Percentiles rank a stretch among this genome's conserved stretches.
phyloP scores from a whole-genome alignment of 2,113 vertebrate genomes.

The Rhegmatorhina hoffmannsi region DNA sequence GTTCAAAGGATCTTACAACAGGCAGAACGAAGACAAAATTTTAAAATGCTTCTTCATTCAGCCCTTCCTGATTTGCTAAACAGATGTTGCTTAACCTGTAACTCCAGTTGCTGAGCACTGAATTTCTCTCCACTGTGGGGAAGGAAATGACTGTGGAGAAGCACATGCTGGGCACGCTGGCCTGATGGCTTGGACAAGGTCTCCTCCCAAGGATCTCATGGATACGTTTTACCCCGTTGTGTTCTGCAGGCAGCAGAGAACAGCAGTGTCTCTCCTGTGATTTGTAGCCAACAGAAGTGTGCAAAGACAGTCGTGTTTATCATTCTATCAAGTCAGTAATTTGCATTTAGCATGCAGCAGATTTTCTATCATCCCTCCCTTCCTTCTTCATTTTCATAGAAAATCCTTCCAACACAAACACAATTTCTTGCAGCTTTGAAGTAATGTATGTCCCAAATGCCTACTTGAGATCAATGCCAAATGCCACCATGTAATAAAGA shows the following conservation, averaged over 20 bases:
- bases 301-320: neutral
- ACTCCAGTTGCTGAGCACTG: neutral
- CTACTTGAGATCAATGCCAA: neutral
- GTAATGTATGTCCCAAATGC: neutral
- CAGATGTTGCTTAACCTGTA: neutral
- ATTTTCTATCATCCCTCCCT: neutral
- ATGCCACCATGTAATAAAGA: neutral
- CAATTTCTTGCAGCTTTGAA: neutral
- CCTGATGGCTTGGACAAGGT: neutral
- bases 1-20: neutral
- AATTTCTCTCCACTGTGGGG: neutral
- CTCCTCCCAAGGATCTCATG: neutral
- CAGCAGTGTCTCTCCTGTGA: fast-evolving
- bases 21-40: neutral
- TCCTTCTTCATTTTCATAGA: neutral
- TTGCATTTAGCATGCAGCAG: neutral
- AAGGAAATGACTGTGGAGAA: neutral
- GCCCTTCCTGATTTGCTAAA: neutral
- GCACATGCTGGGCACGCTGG: neutral
- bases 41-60: neutral
- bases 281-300: neutral
- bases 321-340: neutral
- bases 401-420: neutral
- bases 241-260: neutral
- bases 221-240: fast-evolving